Evolutionary conservation across 2,113 vertebrate genomes (phyloP), one percentile per base, ranked within the genome.

Genomic region (Etia nguti): DNA sequence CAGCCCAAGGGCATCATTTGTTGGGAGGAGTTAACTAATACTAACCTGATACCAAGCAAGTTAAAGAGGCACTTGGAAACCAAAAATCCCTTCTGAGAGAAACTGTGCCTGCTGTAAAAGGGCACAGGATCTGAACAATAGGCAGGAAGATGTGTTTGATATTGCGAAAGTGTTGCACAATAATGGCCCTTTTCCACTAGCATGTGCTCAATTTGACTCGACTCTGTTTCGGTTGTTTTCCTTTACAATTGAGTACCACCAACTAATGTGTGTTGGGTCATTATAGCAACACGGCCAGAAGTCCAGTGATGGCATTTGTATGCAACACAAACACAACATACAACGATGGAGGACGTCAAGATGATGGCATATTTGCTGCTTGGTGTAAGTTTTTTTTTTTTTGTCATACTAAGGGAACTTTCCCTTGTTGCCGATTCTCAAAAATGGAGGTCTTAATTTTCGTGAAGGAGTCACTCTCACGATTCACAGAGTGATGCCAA

Each of bases 351-450:
- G 10, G 60, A 65, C 34, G 36, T 56, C 22, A 56, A 26, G 22
- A 56, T 2, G 2, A 56, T 56, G 22, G 22, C 55, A 56, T 56
- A 56, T 56, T 56, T 65, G 20, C 20, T 65, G 34, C 60, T 65
- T 65, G 60, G 34, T 65, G 31, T 38, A n/a, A n/a, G 18, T 34
- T 34, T 34, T 60, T 5, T 31, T 8, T 34, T 34, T 31, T 38
- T 38, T 65, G 60, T 22, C 34, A 65, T 6, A 12, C 34, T 65
- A 31, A 0, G 34, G 18, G 60, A 38, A 38, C 1, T 6, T 65
- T 38, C 20, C 31, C 34, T 65, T 38, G 18, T 65, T 65, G 18
- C 20, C 2, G 2, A 65, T 65, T 38, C 0, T 65, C 0, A 38
- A 0, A 65, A 38, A 56, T 24, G 11, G 12, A 65, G 60, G 20